These are phyloP conservation scores for Mustela nigripes DNA, from an alignment of 2,113 vertebrate genomes.

Conservation along the genomic window DNA sequence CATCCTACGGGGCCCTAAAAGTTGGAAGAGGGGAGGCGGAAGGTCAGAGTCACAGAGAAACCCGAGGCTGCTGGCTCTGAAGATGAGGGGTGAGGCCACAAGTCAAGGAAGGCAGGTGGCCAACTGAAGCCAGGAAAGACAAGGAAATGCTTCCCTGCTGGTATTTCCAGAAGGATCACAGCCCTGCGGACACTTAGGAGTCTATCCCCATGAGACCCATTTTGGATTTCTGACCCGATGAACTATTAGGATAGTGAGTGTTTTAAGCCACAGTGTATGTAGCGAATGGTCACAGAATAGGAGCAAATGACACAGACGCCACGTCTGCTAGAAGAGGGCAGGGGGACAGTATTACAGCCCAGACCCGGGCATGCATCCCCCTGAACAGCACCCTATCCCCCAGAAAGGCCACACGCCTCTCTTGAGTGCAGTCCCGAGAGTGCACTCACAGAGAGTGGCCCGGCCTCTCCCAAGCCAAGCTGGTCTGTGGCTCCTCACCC, in stretches of 20 bases:
- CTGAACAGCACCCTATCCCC: no score
- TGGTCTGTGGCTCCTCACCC: no score
- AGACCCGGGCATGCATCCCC: neutral
- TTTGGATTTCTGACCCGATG: neutral
- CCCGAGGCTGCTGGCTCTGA: neutral
- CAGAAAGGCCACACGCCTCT: neutral
- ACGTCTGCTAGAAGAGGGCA: rapidly evolving
- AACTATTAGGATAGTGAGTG: neutral
- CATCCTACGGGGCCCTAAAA: neutral
- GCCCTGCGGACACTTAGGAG: neutral
- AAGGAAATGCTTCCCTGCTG: neutral
- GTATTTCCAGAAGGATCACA: neutral
- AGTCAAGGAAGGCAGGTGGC: neutral
- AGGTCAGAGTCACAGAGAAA: neutral
- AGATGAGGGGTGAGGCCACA: neutral
- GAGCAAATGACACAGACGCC: rapidly evolving
- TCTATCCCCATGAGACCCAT: neutral
- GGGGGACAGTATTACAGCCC: rapidly evolving
- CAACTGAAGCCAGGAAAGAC: neutral
- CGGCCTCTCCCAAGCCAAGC: neutral
- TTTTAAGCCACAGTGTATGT: no score
- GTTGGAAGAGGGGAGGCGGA: neutral
- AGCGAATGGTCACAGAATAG: neutral
- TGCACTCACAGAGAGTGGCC: neutral
- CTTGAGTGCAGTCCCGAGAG: neutral